These are phyloP conservation scores for Cartodere bifasciata DNA, from an alignment of 2,888 invertebrate genomes.

Conservation along the genomic window DNA sequence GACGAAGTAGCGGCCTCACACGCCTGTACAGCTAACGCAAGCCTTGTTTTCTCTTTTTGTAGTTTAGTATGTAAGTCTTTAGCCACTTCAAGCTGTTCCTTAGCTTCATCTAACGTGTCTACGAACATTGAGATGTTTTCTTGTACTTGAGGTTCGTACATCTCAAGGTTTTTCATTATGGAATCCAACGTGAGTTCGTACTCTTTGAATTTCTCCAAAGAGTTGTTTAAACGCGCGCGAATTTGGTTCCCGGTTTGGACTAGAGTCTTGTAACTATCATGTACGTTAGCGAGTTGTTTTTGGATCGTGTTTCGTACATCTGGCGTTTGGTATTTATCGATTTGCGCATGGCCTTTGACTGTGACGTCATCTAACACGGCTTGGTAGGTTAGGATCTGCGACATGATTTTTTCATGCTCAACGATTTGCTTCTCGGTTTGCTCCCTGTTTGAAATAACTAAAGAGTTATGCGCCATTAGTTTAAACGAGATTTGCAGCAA, in stretches of 20 bases:
- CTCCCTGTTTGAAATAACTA: constrained; percentile 82
- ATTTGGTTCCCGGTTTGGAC: constrained; percentile 84
- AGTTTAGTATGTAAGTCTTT: constrained; percentile 71
- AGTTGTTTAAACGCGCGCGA: constrained; percentile 74
- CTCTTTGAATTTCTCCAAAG: constrained; percentile 82
- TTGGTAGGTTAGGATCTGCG: constrained; percentile 75
- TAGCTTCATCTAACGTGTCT: constrained; percentile 60
- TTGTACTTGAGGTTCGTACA: constrained; percentile 62
- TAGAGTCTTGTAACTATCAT: constrained; percentile 84
- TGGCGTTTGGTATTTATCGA: constrained; percentile 68
- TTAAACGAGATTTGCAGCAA: constrained; percentile 87
- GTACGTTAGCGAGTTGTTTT: constrained; percentile 77
- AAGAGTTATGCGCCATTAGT: constrained; percentile 88
- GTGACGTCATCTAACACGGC: constrained; percentile 68
- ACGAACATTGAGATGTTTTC: constrained; percentile 63
- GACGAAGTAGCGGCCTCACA: constrained; percentile 89
- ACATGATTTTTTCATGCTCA: constrained; percentile 66
- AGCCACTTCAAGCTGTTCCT: constrained; percentile 59
- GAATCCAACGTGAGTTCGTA: constrained; percentile 83
- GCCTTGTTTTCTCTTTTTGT: constrained; percentile 75
- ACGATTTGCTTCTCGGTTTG: constrained; percentile 84
- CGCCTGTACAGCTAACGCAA: constrained; percentile 79
- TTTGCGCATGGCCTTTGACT: constrained; percentile 71
- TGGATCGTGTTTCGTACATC: constrained; percentile 66
- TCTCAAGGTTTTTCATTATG: constrained; percentile 68